These are phyloP conservation scores for Struthidea cinerea DNA, from an alignment of 2,113 vertebrate species.

Conservation along the genomic window DNA sequence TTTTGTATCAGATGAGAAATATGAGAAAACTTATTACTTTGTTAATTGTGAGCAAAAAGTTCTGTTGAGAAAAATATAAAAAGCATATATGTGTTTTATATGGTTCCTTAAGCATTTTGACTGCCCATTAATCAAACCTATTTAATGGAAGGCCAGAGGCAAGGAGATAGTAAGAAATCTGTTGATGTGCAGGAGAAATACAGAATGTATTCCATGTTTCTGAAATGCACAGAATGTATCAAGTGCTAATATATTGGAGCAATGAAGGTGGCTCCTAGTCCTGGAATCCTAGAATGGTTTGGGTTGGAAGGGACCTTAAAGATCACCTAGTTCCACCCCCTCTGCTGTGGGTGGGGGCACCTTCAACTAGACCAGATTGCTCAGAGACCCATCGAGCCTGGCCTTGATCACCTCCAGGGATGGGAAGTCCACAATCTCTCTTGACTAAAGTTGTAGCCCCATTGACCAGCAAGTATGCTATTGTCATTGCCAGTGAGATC, in stretches of 20 bases:
- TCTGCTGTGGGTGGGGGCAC: background rate
- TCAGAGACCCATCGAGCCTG: background rate
- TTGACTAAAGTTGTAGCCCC: background rate
- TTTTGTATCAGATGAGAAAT: background rate
- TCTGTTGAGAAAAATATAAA: background rate
- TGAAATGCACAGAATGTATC: background rate
- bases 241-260: background rate
- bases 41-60: background rate
- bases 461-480: background rate
- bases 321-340: background rate
- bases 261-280: background rate
- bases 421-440: background rate
- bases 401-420: background rate
- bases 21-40: background rate
- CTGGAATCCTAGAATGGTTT: background rate
- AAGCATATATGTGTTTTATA: background rate
- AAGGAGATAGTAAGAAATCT: background rate
- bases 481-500: background rate
- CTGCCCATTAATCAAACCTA: background rate
- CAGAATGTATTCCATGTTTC: background rate
- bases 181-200: background rate
- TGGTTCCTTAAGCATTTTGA: background rate
- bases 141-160: background rate
- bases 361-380: background rate
- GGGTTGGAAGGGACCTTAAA: background rate